These are phyloP conservation scores for Stegodyphus dumicola DNA, from an alignment of 1,140 invertebrate species.

Conservation along the genomic window DNA sequence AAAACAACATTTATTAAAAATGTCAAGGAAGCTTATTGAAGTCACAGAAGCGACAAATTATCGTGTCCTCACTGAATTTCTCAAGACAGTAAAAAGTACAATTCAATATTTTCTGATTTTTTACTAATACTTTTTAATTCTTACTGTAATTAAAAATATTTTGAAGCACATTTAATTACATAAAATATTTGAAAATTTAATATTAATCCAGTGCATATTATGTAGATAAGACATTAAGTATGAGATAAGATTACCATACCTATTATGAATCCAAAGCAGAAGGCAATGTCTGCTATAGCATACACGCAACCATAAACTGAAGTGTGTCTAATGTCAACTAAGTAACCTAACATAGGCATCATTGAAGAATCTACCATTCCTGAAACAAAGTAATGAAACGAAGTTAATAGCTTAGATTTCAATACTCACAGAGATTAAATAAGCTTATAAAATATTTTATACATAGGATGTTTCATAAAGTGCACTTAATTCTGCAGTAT, in stretches of 20 bases:
- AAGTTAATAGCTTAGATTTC: no score
- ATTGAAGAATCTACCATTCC: slow-evolving; percentile 98
- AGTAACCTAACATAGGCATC: slow-evolving; percentile 97
- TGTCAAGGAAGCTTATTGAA: no score
- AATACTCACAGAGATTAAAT: no score
- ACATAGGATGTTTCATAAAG: no score
- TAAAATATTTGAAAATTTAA: background rate
- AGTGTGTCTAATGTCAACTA: slow-evolving; percentile 95
- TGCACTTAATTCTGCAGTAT: no score
- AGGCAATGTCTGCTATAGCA: slow-evolving; percentile 98
- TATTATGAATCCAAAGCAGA: slow-evolving; percentile 98
- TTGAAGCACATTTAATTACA: no score
- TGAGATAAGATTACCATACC: slow-evolving; percentile 71
- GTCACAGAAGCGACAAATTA: no score
- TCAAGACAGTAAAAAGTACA: slow-evolving; percentile 6
- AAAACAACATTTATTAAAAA: no score
- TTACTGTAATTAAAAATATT: no score
- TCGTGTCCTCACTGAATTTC: no score
- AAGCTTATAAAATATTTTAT: no score
- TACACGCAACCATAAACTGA: slow-evolving; percentile 98
- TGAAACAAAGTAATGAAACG: slow-evolving; percentile 58
- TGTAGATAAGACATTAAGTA: background rate
- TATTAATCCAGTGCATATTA: background rate
- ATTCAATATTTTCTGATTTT: background rate
- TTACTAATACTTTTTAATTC: no score